phyloP scores from a whole-genome alignment of 1,140 invertebrate species.

The Helicoverpa armigera region DNA sequence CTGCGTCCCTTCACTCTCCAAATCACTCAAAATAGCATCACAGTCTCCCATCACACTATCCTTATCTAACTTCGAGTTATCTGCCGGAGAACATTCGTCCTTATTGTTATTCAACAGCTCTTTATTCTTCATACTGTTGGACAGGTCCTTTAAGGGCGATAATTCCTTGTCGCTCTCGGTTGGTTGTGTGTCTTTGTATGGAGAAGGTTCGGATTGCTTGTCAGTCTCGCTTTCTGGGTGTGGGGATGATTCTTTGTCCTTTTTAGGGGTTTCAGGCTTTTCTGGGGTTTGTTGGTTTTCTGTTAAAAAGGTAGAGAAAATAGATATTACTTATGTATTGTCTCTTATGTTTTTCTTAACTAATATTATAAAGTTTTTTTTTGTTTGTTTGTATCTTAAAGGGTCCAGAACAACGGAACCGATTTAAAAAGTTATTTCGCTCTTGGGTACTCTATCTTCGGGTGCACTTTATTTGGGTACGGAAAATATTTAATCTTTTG shows the following conservation, averaged over 20 bases:
- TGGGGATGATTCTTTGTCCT: conserved; percentile 68
- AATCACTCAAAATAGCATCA: conserved; percentile 88
- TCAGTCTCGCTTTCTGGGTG: conserved; percentile 58
- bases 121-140: conserved; percentile 75
- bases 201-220: conserved; percentile 70
- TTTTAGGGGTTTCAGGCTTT: conserved; percentile 75
- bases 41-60: conserved; percentile 84
- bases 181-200: conserved; percentile 81
- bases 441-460: too few species aligned
- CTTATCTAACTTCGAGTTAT: conserved; percentile 77
- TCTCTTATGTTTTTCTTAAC: too few species aligned
- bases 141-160: conserved; percentile 85
- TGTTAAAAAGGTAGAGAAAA: conserved; percentile 43
- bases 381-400: too few species aligned
- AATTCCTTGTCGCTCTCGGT: conserved; percentile 78
- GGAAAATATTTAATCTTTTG: too few species aligned
- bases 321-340: too few species aligned
- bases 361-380: too few species aligned
- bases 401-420: too few species aligned
- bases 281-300: conserved; percentile 62
- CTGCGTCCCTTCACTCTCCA: conserved; percentile 95
- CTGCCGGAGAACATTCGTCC: conserved; percentile 74
- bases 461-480: too few species aligned
- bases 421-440: too few species aligned
- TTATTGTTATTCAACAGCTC: conserved; percentile 83